Conservation (phyloP, 2,888 invertebrate genomes). For the Monochamus alternatus region DNA sequence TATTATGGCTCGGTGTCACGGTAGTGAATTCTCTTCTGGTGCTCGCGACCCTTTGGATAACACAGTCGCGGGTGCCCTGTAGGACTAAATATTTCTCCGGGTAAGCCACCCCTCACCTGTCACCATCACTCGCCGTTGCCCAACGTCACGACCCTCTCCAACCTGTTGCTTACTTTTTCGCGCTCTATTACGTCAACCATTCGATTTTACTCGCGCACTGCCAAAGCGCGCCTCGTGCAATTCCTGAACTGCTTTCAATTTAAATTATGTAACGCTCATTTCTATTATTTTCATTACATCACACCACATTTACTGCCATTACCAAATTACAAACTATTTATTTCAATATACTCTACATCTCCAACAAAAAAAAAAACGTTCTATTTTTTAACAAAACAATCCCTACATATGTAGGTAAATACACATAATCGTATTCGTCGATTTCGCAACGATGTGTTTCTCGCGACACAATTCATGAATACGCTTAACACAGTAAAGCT, state of each 20-base stretch:
- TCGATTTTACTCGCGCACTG: constrained; percentile 57
- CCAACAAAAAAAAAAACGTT: background rate
- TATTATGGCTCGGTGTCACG: constrained; percentile 65
- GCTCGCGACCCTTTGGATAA: constrained; percentile 66
- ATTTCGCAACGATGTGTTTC: constrained; percentile 16
- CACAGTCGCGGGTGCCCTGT: constrained; percentile 66
- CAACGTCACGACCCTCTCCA: constrained; percentile 42
- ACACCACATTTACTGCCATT: constrained; percentile 51
- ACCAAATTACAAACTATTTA: background rate
- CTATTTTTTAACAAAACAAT: background rate
- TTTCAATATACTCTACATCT: background rate
- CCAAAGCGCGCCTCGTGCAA: constrained; percentile 65
- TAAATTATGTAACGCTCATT: constrained; percentile 60
- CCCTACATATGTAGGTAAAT: constrained; percentile 18
- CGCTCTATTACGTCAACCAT: constrained; percentile 44
- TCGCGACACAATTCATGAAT: constrained; percentile 7
- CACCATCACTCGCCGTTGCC: constrained; percentile 22
- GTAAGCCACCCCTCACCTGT: constrained; percentile 56
- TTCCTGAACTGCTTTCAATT: constrained; percentile 57
- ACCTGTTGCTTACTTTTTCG: constrained; percentile 57
- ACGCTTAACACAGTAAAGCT: constrained; percentile 13
- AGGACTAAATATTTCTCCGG: constrained; percentile 65
- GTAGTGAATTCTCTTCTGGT: constrained; percentile 63
- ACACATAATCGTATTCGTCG: background rate
- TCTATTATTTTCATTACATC: constrained; percentile 60